Evolutionary conservation across 2,888 invertebrate species (phyloP), one percentile per base, ranked within the genome.

Genomic region (Cerceris rybyensis): DNA sequence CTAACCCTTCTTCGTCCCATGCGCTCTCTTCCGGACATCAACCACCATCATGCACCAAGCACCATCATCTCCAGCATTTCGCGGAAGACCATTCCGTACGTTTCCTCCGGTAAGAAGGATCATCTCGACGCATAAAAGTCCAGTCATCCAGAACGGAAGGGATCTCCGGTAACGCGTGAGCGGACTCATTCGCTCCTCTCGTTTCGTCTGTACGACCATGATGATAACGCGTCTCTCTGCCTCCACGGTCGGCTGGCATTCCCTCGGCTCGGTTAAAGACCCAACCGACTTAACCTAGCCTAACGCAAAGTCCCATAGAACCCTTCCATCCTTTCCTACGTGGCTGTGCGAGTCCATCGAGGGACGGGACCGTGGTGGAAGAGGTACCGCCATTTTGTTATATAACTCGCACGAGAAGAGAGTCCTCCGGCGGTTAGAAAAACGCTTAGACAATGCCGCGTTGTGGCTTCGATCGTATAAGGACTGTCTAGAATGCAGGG

Each of bases 261-360:
- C 87, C 71, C 80, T 75, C 61, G 70, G 78, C 82, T 81, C 85
- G 87, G 82, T 88, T 88, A 86, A 87, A 88, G 87, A 87, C 81
- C 81, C 72, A 77, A 73, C 68, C 64, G 81, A 78, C 78, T 82
- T 87, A 85, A 87, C 87, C 88, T 87, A 88, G 81, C 86, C 87
- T 87, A 87, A 87, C 84, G 82, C 69, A 82, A 54, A 74, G 65
- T 80, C 60, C 68, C 78, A 76, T 70, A 77, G 79, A 82, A 79
- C 75, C 78, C 80, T 86, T 85, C 82, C 78, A 75, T 75, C 74
- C 80, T 74, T 78, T 66, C 75, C 64, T 68, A 58, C 74, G 13
- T 41, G 14, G 28, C 28, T 42, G 13, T 41, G 41, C 42, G 13
- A 13, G 11, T 6, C 13, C 60, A 72, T 39, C 39, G 46, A 54